These are phyloP conservation scores for Rhingia campestris DNA, from an alignment of 2,888 invertebrate genomes.

Conservation along the genomic window DNA sequence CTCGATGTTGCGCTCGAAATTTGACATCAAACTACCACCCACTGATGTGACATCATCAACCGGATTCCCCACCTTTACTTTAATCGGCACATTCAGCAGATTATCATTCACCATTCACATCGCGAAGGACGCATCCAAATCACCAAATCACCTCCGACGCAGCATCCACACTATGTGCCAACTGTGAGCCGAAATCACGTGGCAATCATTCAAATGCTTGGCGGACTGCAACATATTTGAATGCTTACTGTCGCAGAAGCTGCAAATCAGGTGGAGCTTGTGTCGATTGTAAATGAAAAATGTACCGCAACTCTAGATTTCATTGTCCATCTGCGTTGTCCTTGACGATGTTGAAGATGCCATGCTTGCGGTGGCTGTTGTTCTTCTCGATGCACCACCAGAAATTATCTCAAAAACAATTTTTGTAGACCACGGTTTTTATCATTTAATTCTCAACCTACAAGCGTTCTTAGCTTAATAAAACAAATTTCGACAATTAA, in stretches of 20 bases:
- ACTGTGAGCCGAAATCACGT: too few species aligned
- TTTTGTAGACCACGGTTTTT: too few species aligned
- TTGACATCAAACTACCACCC: slow-evolving; percentile 23
- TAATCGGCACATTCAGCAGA: slow-evolving; percentile 64
- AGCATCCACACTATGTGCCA: background rate
- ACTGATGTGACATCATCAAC: slow-evolving; percentile 36
- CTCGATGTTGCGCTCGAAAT: background rate
- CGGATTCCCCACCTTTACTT: slow-evolving; percentile 42
- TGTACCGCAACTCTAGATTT: slow-evolving; percentile 77
- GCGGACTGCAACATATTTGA: slow-evolving; percentile 75
- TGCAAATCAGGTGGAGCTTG: slow-evolving; percentile 78
- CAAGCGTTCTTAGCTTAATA: background rate
- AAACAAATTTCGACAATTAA: background rate
- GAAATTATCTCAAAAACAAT: too few species aligned
- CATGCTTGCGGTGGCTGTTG: slow-evolving; percentile 43
- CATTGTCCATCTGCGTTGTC: slow-evolving; percentile 63
- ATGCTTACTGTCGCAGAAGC: slow-evolving; percentile 77
- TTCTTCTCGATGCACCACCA: slow-evolving; percentile 21
- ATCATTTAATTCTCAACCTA: slow-evolving; percentile 75
- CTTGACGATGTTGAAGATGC: slow-evolving; percentile 45
- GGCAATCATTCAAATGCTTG: slow-evolving; percentile 77
- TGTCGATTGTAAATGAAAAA: slow-evolving; percentile 77
- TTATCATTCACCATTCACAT: slow-evolving; percentile 39
- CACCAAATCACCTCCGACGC: slow-evolving; percentile 56
- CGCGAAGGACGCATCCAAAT: slow-evolving; percentile 61